Base-by-base conservation (phyloP, 1,140 invertebrate species). In the Cotesia chilonis region DNA sequence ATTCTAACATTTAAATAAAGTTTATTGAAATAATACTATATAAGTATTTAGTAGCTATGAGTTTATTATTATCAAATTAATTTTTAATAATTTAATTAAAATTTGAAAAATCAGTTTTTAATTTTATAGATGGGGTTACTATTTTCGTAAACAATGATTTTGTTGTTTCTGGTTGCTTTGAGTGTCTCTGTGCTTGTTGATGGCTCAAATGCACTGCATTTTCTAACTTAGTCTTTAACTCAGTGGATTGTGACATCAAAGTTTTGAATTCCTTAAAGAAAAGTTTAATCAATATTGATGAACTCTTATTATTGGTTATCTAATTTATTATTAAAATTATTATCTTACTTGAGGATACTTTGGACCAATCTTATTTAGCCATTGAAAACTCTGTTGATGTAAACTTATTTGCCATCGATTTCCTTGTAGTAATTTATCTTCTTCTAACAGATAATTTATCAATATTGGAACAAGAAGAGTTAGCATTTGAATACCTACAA, bases 81-180 rank as follows among this genome's bases (percentile, higher is more conserved):
- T 4, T 65, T 12, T 65, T 41, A 12, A 0, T 20, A 41, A 14
- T 57, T 88, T 89, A 92, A 77, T 90, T 91, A 79, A 96, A 98
- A 88, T 98, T 97, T 78, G 95, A 96, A 83, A 99, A 99, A 86
- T 98, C 95, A 14, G 95, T 98, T 90, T 97, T 98, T 59, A 98
- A 89, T 85, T 96, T 96, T 78, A 98, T 98, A 7, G 95, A 93
- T 73, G 91, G 90, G 51, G 88, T 82, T 60, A 86, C 86, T 69
- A 87, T 86, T 74, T 89, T 89, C 61, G 90, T 86, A 78, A 60
- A 47, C 38, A 92, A 90, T 66, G 87, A 89, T 72, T 86, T 88
- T 63, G 85, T 81, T 55, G 86, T 84, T 78, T 90, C 78, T 76
- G 83, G 72, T 84, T 88, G 28, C 79, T 85, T 81, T 73, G 72